These are phyloP conservation scores for Eclectus roratus DNA, from an alignment of 2,113 vertebrate genomes.

Conservation along the genomic window DNA sequence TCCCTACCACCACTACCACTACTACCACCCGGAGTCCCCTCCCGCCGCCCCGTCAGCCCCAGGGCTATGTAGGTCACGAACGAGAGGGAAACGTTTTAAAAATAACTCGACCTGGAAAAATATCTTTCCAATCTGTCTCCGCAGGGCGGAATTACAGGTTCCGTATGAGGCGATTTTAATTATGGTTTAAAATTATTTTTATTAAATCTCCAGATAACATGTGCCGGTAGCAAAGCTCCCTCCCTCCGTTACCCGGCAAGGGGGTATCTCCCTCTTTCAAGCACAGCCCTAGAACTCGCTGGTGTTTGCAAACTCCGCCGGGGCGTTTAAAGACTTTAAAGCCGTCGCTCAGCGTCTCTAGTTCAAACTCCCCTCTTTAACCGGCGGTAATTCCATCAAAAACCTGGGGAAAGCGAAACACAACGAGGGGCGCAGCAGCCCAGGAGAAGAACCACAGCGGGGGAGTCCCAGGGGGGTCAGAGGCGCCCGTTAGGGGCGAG, in stretches of 20 bases:
- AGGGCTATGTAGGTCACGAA: conserved; percentile 22
- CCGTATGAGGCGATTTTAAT: background rate
- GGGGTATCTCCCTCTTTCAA: background rate
- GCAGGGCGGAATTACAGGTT: background rate
- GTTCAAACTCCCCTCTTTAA: background rate
- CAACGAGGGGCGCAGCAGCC: background rate
- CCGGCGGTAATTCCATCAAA: background rate
- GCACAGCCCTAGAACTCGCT: background rate
- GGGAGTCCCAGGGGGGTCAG: background rate
- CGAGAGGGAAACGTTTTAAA: background rate
- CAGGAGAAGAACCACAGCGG: background rate
- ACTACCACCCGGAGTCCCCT: background rate
- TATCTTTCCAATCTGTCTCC: background rate
- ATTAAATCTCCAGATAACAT: background rate
- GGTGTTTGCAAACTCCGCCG: background rate
- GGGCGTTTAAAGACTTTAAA: background rate
- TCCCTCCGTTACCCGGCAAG: background rate
- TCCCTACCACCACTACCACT: background rate
- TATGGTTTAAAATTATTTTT: background rate
- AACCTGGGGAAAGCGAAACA: background rate
- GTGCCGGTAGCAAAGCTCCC: background rate
- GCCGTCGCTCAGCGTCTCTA: background rate
- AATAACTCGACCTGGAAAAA: conserved; percentile 22
- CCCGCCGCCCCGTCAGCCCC: background rate
- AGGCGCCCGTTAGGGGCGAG: background rate